phyloP scores from a whole-genome alignment of 2,113 vertebrate species.

The Puma concolor region DNA sequence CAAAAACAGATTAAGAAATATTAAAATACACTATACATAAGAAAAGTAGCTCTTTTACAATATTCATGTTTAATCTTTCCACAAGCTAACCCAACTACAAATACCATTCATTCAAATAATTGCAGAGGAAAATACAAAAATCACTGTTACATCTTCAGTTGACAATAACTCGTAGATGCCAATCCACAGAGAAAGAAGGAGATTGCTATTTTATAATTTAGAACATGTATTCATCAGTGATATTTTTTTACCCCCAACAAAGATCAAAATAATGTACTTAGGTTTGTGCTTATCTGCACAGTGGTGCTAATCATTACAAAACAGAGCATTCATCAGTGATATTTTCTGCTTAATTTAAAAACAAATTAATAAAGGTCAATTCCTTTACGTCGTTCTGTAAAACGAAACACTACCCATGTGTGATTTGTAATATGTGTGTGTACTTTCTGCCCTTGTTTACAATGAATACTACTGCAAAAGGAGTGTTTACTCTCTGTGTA shows the following conservation, averaged over 20 bases:
- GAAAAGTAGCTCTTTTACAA: conserved; percentile 45
- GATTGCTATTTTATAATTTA: background rate
- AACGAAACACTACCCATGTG: background rate
- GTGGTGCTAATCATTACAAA: background rate
- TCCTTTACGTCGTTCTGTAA: background rate
- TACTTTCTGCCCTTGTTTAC: background rate
- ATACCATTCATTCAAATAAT: conserved; percentile 15
- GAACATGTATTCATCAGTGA: background rate
- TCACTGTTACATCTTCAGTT: background rate
- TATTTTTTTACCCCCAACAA: background rate
- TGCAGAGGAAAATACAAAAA: conserved; percentile 8
- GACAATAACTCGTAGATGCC: background rate
- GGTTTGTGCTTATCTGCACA: background rate
- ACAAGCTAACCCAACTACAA: background rate
- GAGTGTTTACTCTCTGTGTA: background rate
- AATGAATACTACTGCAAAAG: background rate
- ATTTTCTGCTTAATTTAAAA: background rate
- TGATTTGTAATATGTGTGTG: background rate
- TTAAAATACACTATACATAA: conserved; percentile 16
- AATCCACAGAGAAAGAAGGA: background rate
- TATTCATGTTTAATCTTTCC: conserved; percentile 8
- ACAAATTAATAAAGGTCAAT: background rate
- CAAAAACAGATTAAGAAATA: conserved; percentile 7
- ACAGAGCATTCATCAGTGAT: background rate
- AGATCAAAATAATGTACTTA: background rate